Evolutionary conservation across 2,888 invertebrate species (phyloP).

Genomic region (Aphelenchoides bicaudatus): DNA sequence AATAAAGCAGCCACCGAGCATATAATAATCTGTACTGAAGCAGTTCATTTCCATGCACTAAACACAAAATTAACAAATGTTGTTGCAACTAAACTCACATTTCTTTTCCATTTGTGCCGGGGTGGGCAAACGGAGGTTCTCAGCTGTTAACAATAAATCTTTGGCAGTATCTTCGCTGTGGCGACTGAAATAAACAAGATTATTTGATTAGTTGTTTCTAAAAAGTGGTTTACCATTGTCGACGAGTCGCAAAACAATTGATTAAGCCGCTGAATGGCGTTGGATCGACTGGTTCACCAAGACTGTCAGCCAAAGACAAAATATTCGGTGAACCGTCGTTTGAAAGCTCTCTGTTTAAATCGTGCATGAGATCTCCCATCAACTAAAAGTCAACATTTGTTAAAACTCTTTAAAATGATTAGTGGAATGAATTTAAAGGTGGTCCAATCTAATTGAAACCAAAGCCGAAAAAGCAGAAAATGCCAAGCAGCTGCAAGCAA

Average conservation of each 20-base stretch:
- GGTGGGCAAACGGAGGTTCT: not conserved
- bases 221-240: not conserved
- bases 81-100: not conserved
- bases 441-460: too few species aligned
- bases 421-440: too few species aligned
- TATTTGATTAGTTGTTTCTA: not conserved
- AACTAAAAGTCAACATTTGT: not conserved
- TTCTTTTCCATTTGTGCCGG: slow-evolving; percentile 6
- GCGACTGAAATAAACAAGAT: not conserved
- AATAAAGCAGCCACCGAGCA: slow-evolving; percentile 19
- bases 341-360: too few species aligned
- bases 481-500: not conserved
- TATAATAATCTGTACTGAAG: slow-evolving; percentile 11
- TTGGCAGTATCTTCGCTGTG: slow-evolving; percentile 7
- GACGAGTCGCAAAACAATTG: not conserved
- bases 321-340: not conserved
- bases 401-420: too few species aligned
- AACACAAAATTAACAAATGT: not conserved
- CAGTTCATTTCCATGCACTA: slow-evolving; percentile 17
- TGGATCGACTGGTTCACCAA: not conserved
- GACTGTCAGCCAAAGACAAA: not conserved
- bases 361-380: slow-evolving; percentile 11
- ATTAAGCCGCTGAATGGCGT: not conserved
- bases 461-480: too few species aligned
- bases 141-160: not conserved